Base-by-base conservation (phyloP, 2,113 vertebrate species). In the human (Homo sapiens) region DNA sequence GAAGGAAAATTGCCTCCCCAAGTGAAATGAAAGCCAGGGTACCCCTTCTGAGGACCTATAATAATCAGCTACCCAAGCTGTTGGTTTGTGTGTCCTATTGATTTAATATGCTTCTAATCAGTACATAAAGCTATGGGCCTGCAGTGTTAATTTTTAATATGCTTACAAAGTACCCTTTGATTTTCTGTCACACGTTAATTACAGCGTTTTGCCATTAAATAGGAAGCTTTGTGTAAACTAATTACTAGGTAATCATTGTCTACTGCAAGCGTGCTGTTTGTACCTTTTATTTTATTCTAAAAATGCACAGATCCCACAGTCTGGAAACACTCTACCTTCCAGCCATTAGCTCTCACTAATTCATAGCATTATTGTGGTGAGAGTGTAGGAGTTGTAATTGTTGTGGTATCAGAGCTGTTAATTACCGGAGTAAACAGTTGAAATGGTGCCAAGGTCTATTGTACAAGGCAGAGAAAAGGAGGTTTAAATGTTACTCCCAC, bases 181-280 rank as follows among this genome's bases (percentile, higher is more conserved):
- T 99, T 99, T 99, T 99, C 99, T 99, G 99, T 99, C 99, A 99
- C 98, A 98, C 99, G 99, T 99, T 99, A 99, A 99, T 99, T 99
- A 99, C 99, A 99, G 99, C 98, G 98, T 99, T 99, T 99, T 99
- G 99, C 99, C 99, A 99, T 99, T 99, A 99, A 99, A 99, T 99
- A 99, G 98, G 99, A 99, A 99, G 99, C 99, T 99, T 99, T 99
- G 99, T 99, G 99, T 99, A 99, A 99, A 99, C 99, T 99, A 99
- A 99, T 99, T 99, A 99, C 99, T 99, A 99, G 99, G 99, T 99
- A 99, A 99, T 99, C 99, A 99, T 99, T 99, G 99, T 99, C 98
- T 99, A 99, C 99, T 99, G 98, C 98, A 98, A 99, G 99, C 99
- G 98, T 99, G 99, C 99, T 98, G 99, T 99, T 99, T 99, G 99